Evolutionary conservation across 2,888 invertebrate genomes (phyloP).

Genomic region (Lasioglossum zephyrum): DNA sequence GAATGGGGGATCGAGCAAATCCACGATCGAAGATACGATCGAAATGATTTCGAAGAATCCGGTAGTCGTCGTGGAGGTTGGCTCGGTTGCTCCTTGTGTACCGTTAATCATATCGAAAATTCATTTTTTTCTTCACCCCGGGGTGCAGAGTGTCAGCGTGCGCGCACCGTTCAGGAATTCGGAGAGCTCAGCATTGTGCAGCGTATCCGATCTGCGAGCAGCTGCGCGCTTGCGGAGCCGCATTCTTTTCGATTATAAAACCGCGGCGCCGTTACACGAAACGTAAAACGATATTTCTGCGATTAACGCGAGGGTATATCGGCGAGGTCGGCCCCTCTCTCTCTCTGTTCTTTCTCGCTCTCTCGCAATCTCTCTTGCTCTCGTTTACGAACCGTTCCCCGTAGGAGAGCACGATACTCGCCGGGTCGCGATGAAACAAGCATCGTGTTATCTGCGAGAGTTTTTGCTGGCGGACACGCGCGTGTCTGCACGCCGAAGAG

Average conservation of each 20-base stretch:
- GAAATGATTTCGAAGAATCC: conserved; percentile 62
- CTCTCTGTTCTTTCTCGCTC: not conserved
- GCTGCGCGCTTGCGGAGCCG: not conserved
- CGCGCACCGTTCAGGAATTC: conserved; percentile 37
- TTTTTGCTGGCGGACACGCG: conserved; percentile 23
- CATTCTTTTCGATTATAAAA: conserved; percentile 40
- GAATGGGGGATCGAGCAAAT: not conserved
- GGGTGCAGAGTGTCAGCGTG: not conserved
- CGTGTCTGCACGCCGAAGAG: conserved; percentile 31
- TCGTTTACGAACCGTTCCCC: not conserved
- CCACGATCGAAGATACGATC: conserved; percentile 52
- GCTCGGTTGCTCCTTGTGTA: conserved; percentile 19
- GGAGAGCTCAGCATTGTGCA: conserved; percentile 25
- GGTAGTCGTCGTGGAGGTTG: conserved; percentile 38
- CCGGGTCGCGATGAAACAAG: conserved; percentile 39
- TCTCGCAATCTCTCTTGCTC: not conserved
- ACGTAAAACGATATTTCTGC: conserved; percentile 11
- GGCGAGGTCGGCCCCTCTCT: not conserved
- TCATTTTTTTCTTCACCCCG: not conserved
- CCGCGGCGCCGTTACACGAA: conserved; percentile 3
- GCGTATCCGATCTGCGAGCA: conserved; percentile 3
- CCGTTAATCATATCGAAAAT: conserved; percentile 60
- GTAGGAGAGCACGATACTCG: conserved; percentile 14
- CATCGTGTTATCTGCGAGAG: conserved; percentile 47
- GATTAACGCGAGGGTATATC: conserved; percentile 1